Conservation (phyloP, 2,113 vertebrate genomes). For the Ammodytes marinus region DNA sequence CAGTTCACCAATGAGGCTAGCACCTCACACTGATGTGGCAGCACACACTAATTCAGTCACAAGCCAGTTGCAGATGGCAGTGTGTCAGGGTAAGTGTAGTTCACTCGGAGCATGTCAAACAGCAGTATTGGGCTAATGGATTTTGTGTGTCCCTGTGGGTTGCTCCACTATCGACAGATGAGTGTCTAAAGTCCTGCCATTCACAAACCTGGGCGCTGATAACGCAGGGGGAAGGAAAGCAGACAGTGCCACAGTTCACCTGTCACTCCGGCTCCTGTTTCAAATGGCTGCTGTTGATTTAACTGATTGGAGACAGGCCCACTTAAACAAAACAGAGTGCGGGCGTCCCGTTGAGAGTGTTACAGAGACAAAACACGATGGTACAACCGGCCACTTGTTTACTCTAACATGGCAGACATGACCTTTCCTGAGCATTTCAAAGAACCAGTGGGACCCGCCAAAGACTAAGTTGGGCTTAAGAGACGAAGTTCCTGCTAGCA, state of each 20-base stretch:
- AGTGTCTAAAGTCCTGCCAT: constrained; percentile 74
- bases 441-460: constrained; percentile 74
- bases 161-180: constrained; percentile 72
- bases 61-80: constrained; percentile 40
- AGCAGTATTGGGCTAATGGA: constrained; percentile 72
- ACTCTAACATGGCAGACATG: constrained; percentile 74
- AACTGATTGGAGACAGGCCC: constrained; percentile 76
- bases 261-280: constrained; percentile 71
- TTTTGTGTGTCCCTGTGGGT: constrained; percentile 76
- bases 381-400: constrained; percentile 74
- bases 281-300: constrained; percentile 77
- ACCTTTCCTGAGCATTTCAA: constrained; percentile 77
- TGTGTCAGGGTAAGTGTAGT: constrained; percentile 65
- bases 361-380: constrained; percentile 67
- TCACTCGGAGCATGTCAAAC: constrained; percentile 74
- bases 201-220: constrained; percentile 68
- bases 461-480: constrained; percentile 63
- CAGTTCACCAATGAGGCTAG: constrained; percentile 1
- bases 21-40: neutral
- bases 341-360: constrained; percentile 64
- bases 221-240: constrained; percentile 52
- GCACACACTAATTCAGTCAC: constrained; percentile 44
- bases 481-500: constrained; percentile 70
- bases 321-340: constrained; percentile 77
- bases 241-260: constrained; percentile 70